Conservation (phyloP, 2,113 vertebrate species). For the Stomatorhinus ivindoensis region DNA sequence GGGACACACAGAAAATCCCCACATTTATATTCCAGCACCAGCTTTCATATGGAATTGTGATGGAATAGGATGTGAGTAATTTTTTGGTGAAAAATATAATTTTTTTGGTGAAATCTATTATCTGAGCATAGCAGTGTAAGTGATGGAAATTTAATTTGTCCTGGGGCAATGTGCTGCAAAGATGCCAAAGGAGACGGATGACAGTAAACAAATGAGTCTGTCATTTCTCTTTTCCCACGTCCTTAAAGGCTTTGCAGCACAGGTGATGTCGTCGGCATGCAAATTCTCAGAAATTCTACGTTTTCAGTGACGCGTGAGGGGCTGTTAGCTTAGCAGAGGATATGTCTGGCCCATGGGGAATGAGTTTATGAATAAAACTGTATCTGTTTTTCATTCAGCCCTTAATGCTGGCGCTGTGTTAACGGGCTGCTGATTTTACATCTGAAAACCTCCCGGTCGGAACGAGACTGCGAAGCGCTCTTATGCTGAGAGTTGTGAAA, state of each 20-base stretch:
- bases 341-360: slow-evolving; percentile 21
- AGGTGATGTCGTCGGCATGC: slow-evolving; percentile 45
- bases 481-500: slow-evolving; percentile 34
- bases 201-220: neutral
- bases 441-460: slow-evolving; percentile 53
- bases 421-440: slow-evolving; percentile 55
- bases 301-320: slow-evolving; percentile 21
- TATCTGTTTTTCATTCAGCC: slow-evolving; percentile 42
- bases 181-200: neutral
- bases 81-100: neutral
- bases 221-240: neutral
- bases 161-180: neutral
- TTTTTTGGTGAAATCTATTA: neutral
- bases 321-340: slow-evolving; percentile 25
- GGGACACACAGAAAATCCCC: neutral
- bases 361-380: slow-evolving; percentile 52
- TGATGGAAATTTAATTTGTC: neutral
- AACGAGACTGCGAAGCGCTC: slow-evolving; percentile 42
- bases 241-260: slow-evolving; percentile 15
- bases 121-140: neutral
- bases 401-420: slow-evolving; percentile 50
- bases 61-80: neutral
- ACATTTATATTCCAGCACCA: neutral
- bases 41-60: neutral
- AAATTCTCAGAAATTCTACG: slow-evolving; percentile 28